Conservation (phyloP, 1,140 invertebrate species). For the Sipha flava region DNA sequence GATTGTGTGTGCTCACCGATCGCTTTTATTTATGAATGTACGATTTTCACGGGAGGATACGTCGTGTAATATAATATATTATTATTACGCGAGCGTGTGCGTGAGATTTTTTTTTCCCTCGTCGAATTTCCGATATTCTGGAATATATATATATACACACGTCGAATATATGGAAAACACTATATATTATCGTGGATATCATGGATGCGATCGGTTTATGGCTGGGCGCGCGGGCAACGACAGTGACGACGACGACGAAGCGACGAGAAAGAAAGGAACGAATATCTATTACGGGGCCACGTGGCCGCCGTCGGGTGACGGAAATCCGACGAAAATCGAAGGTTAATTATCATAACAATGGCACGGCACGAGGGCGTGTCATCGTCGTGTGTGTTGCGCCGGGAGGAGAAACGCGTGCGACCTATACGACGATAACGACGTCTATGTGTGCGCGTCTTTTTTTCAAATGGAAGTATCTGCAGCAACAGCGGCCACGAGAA, state of each 20-base stretch:
- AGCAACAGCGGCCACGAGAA: not conserved
- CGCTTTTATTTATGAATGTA: not conserved
- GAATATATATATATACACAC: not conserved
- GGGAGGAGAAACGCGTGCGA: not conserved
- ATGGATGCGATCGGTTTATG: not conserved
- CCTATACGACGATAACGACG: not conserved
- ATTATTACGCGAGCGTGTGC: no score
- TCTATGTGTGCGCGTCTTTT: not conserved
- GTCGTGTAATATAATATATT: no score
- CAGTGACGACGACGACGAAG: not conserved
- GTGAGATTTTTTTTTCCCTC: not conserved
- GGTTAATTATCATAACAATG: conserved; percentile 32
- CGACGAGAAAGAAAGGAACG: not conserved
- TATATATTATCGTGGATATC: not conserved
- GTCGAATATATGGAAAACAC: not conserved
- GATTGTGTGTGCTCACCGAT: conserved; percentile 11
- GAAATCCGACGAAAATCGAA: conserved; percentile 31
- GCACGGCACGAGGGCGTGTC: not conserved
- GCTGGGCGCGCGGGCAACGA: not conserved
- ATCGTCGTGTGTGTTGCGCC: not conserved
- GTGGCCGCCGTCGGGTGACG: conserved; percentile 4
- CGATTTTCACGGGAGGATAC: not conserved
- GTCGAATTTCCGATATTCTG: not conserved
- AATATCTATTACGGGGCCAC: conserved; percentile 7
- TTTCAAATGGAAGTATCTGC: not conserved